Percentiles rank a stretch among this genome's conserved stretches.
Evolutionary conservation across 2,797 vertebrate genomes (phyloP).

Genomic region (Cottoperca gobio): DNA sequence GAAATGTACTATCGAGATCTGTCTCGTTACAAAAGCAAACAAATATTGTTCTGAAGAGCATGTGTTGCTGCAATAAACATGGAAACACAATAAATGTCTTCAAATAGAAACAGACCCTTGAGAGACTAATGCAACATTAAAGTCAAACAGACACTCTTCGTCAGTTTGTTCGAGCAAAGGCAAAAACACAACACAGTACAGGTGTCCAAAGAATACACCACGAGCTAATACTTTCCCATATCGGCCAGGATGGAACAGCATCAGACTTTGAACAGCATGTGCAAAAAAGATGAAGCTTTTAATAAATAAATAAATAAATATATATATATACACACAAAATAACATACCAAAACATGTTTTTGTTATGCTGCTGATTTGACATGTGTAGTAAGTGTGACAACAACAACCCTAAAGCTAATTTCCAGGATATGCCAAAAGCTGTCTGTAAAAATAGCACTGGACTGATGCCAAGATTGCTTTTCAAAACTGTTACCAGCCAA

Average conservation of each 20-base stretch:
- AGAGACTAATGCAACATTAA: background rate
- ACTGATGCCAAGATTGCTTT: constrained; percentile 15
- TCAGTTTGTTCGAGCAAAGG: background rate
- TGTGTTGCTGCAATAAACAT: background rate
- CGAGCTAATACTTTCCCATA: constrained; percentile 1
- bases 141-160: background rate
- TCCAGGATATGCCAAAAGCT: constrained; percentile 17
- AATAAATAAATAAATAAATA: background rate
- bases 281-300: constrained; percentile 6
- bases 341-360: too few relatives aligned
- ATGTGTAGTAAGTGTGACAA: background rate
- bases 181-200: background rate
- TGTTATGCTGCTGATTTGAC: background rate
- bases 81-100: constrained; percentile 2
- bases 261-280: constrained; percentile 6
- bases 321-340: too few relatives aligned
- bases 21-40: constrained; percentile 8
- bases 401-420: background rate
- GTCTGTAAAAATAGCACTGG: constrained; percentile 39
- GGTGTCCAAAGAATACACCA: background rate
- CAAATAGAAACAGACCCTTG: constrained; percentile 3
- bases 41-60: background rate
- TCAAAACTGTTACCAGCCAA: constrained; percentile 1
- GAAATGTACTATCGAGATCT: constrained; percentile 1
- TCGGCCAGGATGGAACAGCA: background rate